phyloP scores from a whole-genome alignment of 2,888 invertebrate species.

The Leistus spinibarbis region DNA sequence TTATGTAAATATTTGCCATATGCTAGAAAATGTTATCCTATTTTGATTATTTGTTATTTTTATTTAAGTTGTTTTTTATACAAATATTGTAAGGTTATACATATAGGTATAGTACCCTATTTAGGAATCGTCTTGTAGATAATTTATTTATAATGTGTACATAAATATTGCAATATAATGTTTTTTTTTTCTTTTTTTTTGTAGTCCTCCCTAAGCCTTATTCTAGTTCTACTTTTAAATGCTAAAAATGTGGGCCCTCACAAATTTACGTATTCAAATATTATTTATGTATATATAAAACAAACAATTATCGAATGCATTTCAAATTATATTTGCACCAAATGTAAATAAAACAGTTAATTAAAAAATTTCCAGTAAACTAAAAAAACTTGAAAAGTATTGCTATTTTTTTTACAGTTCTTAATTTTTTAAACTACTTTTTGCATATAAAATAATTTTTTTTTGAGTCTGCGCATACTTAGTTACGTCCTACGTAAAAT shows the following conservation, averaged over 20 bases:
- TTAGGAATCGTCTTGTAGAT: conserved; percentile 4
- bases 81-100: neutral
- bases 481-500: too few species aligned
- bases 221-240: conserved; percentile 24
- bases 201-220: conserved; percentile 23
- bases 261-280: neutral
- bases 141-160: conserved; percentile 35
- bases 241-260: conserved; percentile 16
- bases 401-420: too few species aligned
- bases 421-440: too few species aligned
- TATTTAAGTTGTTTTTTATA: neutral
- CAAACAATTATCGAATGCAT: neutral
- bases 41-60: conserved; percentile 2
- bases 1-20: neutral
- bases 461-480: too few species aligned
- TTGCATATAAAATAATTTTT: too few species aligned
- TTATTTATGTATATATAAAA: neutral
- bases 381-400: too few species aligned
- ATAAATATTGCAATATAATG: conserved; percentile 28
- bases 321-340: neutral
- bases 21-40: neutral
- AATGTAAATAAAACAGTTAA: neutral
- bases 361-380: too few species aligned
- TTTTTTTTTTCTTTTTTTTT: neutral
- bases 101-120: conserved; percentile 17